Evolutionary conservation across 2,797 vertebrate species (phyloP), one percentile per base, ranked within the genome.

Genomic region (Echiichthys vipera): DNA sequence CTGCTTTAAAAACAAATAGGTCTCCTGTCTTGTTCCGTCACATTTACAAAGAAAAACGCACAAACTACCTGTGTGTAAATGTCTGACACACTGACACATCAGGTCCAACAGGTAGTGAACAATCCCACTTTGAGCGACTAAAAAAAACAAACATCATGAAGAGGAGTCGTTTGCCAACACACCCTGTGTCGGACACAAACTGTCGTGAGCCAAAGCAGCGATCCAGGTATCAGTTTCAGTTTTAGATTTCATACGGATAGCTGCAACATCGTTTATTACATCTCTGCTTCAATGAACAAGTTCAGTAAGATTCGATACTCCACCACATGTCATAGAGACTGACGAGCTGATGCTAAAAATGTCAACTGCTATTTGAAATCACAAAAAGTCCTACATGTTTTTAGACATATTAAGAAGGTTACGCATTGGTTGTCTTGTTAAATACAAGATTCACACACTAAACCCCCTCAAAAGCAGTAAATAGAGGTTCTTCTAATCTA

Each of bases 101-200:
- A 66, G 80, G 85, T 84, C 53, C 5, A 85, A 84, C 85, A 83
- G 79, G 83, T 78, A 76, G 27, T 34, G 50, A 78, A 86, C 65
- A 82, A 86, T 68, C 57, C 18, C 53, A 51, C 64, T 46, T 40
- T 76, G 80, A 77, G 42, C n/a, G 61, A 34, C n/a, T 27, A 14
- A 71, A 51, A 43, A 57, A 45, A 57, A 29, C 29, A n/a, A 24
- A 2, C 2, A 13, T 36, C n/a, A 11, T 9, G 43, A 34, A 3
- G 0, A 42, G 20, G 12, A 75, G n/a, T 46, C 49, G 32, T 37
- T n/a, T 12, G 56, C 45, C 46, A 55, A 68, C 74, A 76, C 59
- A 32, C 56, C 64, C 63, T 11, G n/a, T 17, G 25, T n/a, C 36
- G 25, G 36, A 69, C 65, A 46, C 25, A 7, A 13, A 36, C n/a